Evolutionary conservation across 2,797 vertebrate species (phyloP), one percentile per base, ranked within the genome.

Genomic region (Spinus pinus): DNA sequence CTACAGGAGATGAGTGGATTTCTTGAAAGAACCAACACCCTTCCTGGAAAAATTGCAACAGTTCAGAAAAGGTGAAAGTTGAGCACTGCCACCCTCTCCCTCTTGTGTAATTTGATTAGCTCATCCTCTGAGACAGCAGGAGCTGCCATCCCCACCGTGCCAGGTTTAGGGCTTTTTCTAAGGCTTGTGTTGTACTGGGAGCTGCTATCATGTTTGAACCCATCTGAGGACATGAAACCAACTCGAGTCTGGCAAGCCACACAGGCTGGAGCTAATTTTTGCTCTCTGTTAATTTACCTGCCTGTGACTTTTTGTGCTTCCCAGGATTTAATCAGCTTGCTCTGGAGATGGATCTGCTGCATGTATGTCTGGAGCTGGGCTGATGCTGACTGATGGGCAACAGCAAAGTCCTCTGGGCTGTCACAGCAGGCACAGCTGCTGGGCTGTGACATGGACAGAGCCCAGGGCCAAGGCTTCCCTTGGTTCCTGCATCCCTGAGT

Each of bases 61-160:
- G 42, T 61, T 91, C 54, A 31, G 31, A 33, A 81, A 74, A 82
- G 60, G 56, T 87, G 82, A 70, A 88, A 94, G 90, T 54, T 89
- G 74, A 72, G 24, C 12, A 21, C 14, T 65, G 54, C 21, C 46
- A 49, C 22, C 18, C 33, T n/a, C 41, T 88, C 70, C 72, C 80
- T 94, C 73, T 72, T 81, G 47, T 10, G 54, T 41, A 58, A 64
- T 82, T 93, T 77, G 82, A 47, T 58, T 61, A 83, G 69, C 24
- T 91, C 61, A 78, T 65, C n/a, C 24, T 57, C 70, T 71, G 39
- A 47, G 46, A 20, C 41, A 73, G 42, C 15, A 66, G 56, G 49
- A 66, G 42, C n/a, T 80, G 57, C 65, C 2, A 1, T 64, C 57
- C 54, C 31, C 47, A 23, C 2, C 0, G 3, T 39, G 35, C 7